Evolutionary conservation across 2,797 vertebrate genomes (phyloP).

Genomic region (Anniella stebbinsi): DNA sequence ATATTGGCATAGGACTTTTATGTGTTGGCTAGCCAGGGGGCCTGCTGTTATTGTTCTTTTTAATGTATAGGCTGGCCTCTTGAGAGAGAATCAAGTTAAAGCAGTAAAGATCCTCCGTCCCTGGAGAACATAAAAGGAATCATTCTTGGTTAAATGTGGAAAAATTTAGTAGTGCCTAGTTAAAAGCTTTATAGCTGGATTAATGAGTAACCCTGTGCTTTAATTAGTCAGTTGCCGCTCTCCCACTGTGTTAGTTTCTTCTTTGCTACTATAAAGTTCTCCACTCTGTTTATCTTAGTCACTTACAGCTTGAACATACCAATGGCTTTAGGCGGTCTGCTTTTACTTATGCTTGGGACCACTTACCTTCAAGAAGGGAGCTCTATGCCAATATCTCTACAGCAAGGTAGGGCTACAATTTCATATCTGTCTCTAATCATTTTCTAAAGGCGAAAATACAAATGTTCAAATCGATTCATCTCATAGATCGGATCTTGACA

Average conservation of each 20-base stretch:
- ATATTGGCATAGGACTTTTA: background rate
- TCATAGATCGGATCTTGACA: background rate
- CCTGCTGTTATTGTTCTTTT: slow-evolving; percentile 1
- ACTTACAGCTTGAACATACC: slow-evolving; percentile 63
- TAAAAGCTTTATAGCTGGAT: slow-evolving; percentile 58
- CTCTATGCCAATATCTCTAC: slow-evolving; percentile 46
- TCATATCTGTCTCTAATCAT: background rate
- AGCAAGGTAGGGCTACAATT: slow-evolving; percentile 72
- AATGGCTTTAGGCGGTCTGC: slow-evolving; percentile 31
- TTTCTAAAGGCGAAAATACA: slow-evolving; percentile 13
- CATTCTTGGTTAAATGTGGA: slow-evolving; percentile 42
- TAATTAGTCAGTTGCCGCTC: slow-evolving; percentile 43
- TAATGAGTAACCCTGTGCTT: slow-evolving; percentile 76
- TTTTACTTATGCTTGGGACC: slow-evolving; percentile 66
- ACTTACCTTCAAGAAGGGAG: slow-evolving; percentile 45
- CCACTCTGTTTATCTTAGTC: slow-evolving; percentile 32
- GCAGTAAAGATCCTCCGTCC: background rate
- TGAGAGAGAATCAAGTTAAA: background rate
- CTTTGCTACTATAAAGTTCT: slow-evolving; percentile 47
- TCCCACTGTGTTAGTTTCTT: slow-evolving; percentile 40
- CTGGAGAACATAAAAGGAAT: slow-evolving; percentile 32
- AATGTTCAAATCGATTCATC: slow-evolving; percentile 9
- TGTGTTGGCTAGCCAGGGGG: background rate
- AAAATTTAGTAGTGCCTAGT: slow-evolving; percentile 40
- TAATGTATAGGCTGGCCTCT: background rate